Evolutionary conservation across 2,113 vertebrate species (phyloP), one percentile per base, ranked within the genome.

Genomic region (Poecilia latipinna): DNA sequence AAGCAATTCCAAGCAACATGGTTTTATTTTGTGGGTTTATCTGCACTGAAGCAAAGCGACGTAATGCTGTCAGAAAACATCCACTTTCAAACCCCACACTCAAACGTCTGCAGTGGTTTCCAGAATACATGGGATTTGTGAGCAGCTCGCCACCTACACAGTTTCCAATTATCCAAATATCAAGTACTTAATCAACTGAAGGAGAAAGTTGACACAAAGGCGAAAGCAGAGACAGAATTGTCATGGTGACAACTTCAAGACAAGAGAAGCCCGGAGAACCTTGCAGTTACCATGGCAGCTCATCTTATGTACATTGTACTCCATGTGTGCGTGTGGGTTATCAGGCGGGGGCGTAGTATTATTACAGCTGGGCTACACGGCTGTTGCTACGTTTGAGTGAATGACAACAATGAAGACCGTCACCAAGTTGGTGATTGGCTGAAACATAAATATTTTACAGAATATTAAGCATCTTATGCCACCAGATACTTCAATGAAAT

Each of bases 281-380:
- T 78, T 8, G 31, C 84, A 84, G 90, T 91, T 87, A 87, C 86
- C 88, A 89, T 89, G 84, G 84, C 78, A 89, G 88, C 86, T 74
- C 12, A 70, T 81, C 57, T 88, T 76, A 87, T 88, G 82, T 88
- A 91, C 85, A 83, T 86, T 85, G 77, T 78, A 82, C 77, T 82
- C 80, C 24, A 35, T 69, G 73, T 80, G 54, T 85, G 78, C 80
- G 76, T 82, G 81, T 80, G 75, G 24, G 72, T 83, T 82, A 82
- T 80, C 65, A 78, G 63, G 62, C 63, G 84, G 89, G 81, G 88
- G 90, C 65, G 87, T 61, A 51, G 33, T 48, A 85, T 89, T 91
- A 87, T 85, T 68, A 65, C 61, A 82, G 65, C 44, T 68, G 37
- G 71, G 68, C 72, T 80, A 76, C 78, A 65, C 61, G 74, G 72